Percentiles rank a stretch among this genome's conserved stretches.
Conservation (phyloP, 2,113 vertebrate species). For the Salvator merianae region DNA sequence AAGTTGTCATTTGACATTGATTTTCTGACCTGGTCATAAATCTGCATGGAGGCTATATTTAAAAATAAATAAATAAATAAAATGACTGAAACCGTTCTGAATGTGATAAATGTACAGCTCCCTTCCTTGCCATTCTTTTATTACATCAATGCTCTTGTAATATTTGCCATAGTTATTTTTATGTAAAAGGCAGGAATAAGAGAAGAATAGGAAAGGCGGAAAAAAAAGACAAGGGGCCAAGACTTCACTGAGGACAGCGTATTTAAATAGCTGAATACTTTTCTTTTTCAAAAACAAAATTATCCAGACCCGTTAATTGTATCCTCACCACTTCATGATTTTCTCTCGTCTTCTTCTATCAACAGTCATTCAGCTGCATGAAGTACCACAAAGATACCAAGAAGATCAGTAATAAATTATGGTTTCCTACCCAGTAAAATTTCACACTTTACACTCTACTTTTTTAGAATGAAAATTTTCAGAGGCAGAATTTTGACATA, state of each 20-base stretch:
- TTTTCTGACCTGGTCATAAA: conserved; percentile 24
- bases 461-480: not conserved
- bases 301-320: not conserved
- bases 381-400: not conserved
- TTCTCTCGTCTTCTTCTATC: not conserved
- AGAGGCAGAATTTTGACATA: not conserved
- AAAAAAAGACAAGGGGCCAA: not conserved
- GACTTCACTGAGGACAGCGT: not conserved
- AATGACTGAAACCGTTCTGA: conserved; percentile 17
- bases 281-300: not conserved
- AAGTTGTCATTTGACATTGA: not conserved
- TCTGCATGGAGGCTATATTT: not conserved
- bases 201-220: not conserved
- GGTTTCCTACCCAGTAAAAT: not conserved
- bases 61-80: not conserved
- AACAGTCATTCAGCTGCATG: not conserved
- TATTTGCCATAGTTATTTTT: conserved; percentile 16
- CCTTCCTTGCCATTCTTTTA: conserved; percentile 6
- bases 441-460: not conserved
- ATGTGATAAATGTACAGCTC: conserved; percentile 10
- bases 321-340: not conserved
- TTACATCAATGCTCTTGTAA: not conserved
- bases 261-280: not conserved
- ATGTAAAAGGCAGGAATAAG: not conserved
- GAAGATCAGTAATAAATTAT: not conserved